Base-by-base conservation (phyloP, 2,888 invertebrate genomes). In the Metacarcinus magister region DNA sequence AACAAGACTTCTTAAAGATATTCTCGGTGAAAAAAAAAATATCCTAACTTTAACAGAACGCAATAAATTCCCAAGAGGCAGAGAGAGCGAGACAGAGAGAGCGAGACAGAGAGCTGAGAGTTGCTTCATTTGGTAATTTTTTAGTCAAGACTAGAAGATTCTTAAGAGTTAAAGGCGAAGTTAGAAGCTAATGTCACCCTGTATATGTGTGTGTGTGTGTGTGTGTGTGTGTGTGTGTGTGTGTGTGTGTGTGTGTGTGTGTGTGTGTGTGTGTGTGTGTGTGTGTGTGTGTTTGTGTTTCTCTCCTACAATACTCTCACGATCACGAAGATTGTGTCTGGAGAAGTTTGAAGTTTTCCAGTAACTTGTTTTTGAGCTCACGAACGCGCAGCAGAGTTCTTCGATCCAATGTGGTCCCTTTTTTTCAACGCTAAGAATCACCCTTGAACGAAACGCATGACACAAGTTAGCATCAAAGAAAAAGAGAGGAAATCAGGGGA, bases 261-360 rank as follows among this genome's bases (percentile, higher is more conserved):
- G 46, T 46, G 46, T 46, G 46, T 46, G 46, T 46, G 46, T 46
- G 46, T 46, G 46, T 46, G 46, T 46, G 46, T 46, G 46, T 46
- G 46, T 46, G 46, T 46, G 46, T 46, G 46, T 46, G 46, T 91
- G 46, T 91, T 19, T 91, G 46, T 91, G 54, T 48, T 0, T 92
- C 23, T 7, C 82, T 28, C 82, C 4, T 28, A 67, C 10, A 67
- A n/a, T 32, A 32, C 8, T 91, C 44, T n/a, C n/a, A 5, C 28
- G 32, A 23, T 10, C 32, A 32, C 82, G 28, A 28, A 82, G 82
- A 82, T 82, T 82, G 82, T 82, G 32, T 82, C 82, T 82, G 32
- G 32, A 32, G 82, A 28, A 82, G 82, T 82, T 82, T 82, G 82
- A 28, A 82, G 82, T 82, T 82, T 82, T 32, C 82, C 82, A 32